Base-by-base conservation (phyloP, 30 jellyfish, hydroid and myxozoan genomes). In the Cassiopea xamachana region DNA sequence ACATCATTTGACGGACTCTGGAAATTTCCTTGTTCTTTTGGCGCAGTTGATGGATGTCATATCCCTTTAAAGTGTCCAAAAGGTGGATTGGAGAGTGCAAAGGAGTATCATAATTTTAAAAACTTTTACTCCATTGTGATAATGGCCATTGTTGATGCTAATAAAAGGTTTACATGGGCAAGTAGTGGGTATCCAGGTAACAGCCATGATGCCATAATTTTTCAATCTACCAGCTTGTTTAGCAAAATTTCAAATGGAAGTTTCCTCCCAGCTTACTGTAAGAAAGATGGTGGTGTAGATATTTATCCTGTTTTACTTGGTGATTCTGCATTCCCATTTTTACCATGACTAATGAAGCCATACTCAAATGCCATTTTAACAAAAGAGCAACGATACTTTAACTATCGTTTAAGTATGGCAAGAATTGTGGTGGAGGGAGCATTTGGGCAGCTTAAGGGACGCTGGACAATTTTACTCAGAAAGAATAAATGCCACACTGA, bases 381-480 rank as follows among this genome's bases (percentile, higher is more conserved):
- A 14, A 60, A 76, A 61, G 59, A 75, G 89, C 84, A 87, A 76
- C 80, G 87, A 8, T 72, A 85, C 87, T 85, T 72, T 70, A 85
- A 85, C 88, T 85, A 85, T 59, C 87, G 88, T 46, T 58, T 85
- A 39, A 85, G 93, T 80, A 74, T 71, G 13, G 88, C 93, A 72
- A 62, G 81, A 15, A 74, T 85, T 88, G 93, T 85, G 12, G 93
- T 75, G 7, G 88, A 87, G 71, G 94, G 94, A 64, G 94, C 94
- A 59, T 87, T 87, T 87, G 94, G 94, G 62, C 94, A 87, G 90
- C 94, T 87, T 39, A 87, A 87, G 70, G 94, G 94, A 0, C 86
- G 84, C 17, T 87, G 90, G 94, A 60, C 84, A 45, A 77, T 87
- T 18, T 48, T 87, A 18, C 94, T 75, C 2, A 15, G 90, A 47